Conservation (phyloP, 1,140 invertebrate genomes). For the Drosophila santomea region DNA sequence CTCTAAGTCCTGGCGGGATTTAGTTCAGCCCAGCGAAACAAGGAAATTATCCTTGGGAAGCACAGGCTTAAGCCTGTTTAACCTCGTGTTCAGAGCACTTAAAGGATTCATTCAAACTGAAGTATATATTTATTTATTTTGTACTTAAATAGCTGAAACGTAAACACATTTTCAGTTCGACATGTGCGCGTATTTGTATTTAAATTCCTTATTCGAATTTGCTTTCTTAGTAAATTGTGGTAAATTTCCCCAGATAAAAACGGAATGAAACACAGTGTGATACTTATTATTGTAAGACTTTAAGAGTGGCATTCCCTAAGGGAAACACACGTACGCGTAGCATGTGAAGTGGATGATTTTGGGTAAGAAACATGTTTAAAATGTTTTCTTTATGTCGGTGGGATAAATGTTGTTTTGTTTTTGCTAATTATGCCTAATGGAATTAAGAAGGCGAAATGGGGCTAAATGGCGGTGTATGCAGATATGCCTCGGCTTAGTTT, state of each 20-base stretch:
- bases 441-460: background rate
- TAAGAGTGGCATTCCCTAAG: background rate
- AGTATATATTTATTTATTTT: too few relatives aligned
- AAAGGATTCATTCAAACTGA: background rate
- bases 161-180: too few relatives aligned
- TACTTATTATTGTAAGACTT: background rate
- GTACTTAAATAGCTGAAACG: too few relatives aligned
- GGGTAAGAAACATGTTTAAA: background rate
- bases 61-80: background rate
- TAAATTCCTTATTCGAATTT: too few relatives aligned
- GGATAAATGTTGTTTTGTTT: slow-evolving; percentile 1
- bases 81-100: background rate
- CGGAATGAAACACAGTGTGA: too few relatives aligned
- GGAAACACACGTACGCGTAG: background rate
- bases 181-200: too few relatives aligned
- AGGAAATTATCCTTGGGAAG: slow-evolving; percentile 3
- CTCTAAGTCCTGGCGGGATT: slow-evolving; percentile 3
- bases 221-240: too few relatives aligned
- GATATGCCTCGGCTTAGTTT: slow-evolving; percentile 2
- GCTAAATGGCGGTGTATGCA: background rate
- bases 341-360: background rate
- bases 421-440: slow-evolving; percentile 6
- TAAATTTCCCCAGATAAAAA: too few relatives aligned
- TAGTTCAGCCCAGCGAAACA: slow-evolving; percentile 20
- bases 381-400: background rate